Conservation (phyloP, 1,140 invertebrate genomes). For the Paramacrobiotus metropolitanus region DNA sequence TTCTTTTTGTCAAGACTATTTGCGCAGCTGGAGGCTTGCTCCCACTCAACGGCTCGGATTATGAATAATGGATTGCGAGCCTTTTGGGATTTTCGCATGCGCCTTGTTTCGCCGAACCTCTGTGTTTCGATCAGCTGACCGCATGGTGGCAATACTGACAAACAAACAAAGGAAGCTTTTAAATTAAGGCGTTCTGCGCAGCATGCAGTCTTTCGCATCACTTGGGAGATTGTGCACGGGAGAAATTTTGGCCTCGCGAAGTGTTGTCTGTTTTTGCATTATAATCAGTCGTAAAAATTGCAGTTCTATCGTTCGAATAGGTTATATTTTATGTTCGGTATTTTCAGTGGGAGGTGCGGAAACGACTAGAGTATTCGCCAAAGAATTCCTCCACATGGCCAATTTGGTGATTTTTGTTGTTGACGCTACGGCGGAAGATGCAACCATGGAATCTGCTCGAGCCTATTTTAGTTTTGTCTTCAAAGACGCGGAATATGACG, state of each 20-base stretch:
- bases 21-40: too few species aligned
- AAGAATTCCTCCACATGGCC: constrained; percentile 1
- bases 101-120: too few species aligned
- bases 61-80: too few species aligned
- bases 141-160: background rate
- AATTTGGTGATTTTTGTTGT: constrained; percentile 1
- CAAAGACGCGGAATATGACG: background rate
- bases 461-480: background rate
- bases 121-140: too few species aligned
- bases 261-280: background rate
- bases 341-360: background rate
- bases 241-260: background rate
- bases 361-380: background rate
- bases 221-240: too few species aligned
- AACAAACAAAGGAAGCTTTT: background rate
- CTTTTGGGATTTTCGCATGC: too few species aligned
- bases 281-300: too few species aligned
- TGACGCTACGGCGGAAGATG: background rate
- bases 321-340: background rate
- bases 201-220: background rate
- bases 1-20: too few species aligned
- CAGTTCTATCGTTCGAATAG: too few species aligned
- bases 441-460: background rate
- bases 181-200: too few species aligned
- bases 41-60: too few species aligned